These are phyloP conservation scores for Mastomys coucha DNA, from an alignment of 2,113 vertebrate genomes.

Conservation along the genomic window DNA sequence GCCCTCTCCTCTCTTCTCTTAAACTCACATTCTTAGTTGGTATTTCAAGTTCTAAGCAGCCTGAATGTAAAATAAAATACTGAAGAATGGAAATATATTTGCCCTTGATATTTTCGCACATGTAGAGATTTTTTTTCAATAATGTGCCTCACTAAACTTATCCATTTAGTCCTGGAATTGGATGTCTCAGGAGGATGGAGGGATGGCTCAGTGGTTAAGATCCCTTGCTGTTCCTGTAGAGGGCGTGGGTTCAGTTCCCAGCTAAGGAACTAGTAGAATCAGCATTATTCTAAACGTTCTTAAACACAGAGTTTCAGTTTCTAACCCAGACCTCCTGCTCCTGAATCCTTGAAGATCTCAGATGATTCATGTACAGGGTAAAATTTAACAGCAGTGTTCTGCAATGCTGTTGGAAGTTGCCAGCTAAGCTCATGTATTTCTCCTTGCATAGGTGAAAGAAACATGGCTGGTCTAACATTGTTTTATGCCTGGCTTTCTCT, in stretches of 20 bases:
- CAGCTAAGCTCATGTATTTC: background rate
- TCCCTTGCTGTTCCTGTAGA: background rate
- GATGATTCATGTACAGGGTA: background rate
- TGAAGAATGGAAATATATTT: background rate
- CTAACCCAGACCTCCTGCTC: background rate
- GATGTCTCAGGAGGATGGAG: background rate
- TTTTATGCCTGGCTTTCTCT: background rate
- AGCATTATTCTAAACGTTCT: background rate
- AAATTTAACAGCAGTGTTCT: background rate
- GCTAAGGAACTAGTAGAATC: background rate
- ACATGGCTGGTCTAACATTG: background rate
- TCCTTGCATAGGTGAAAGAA: background rate
- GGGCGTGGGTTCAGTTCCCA: background rate
- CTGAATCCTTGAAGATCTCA: background rate
- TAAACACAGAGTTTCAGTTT: conserved; percentile 13
- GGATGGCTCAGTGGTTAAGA: background rate
- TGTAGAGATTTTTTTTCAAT: background rate
- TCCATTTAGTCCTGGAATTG: background rate
- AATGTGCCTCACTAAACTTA: background rate
- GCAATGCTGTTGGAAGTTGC: background rate
- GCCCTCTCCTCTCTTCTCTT: background rate
- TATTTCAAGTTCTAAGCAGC: background rate
- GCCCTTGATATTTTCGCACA: background rate
- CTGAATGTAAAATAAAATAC: background rate
- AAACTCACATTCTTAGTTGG: background rate